Base-by-base conservation (phyloP, 2,797 vertebrate species). In the Phrynocephalus vlangalii region DNA sequence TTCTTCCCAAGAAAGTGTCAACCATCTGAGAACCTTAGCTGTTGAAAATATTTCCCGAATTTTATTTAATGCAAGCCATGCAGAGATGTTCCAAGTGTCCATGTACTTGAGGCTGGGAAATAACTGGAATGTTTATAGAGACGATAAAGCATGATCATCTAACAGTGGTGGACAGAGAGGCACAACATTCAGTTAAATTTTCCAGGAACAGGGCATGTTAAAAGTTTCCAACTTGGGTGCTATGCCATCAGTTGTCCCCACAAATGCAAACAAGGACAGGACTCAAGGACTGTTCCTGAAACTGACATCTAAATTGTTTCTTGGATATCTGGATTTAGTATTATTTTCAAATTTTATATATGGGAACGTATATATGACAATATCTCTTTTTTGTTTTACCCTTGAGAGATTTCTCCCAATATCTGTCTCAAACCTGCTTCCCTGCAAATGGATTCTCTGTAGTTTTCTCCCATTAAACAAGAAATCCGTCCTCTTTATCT, bases 1-100 rank as follows among this genome's bases (percentile, higher is more conserved):
- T 94, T 93, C 85, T 71, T 83, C 83, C 92, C 90, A 94, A 91
- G 75, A 91, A 94, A 93, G 86, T 90, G 90, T 91, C 90, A 93
- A 95, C 91, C 92, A 89, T 89, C 89, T 91, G 89, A 89, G 90
- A 92, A 87, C 86, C 90, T 93, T 84, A 90, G 91, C 79, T 79
- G 88, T 86, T 92, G 0, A 81, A 93, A 91, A 78, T 72, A 4
- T 48, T 77, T 82, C 67, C 68, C 28, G 44, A n/a, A 56, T 79
- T 68, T 68, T 67, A 60, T 30, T 4, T 71, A 72, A 92, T 91
- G n/a, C 87, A 89, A 91, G 79, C 80, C 86, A 63, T 68, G 81
- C 86, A 50, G 75, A 67, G 87, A 87, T 91, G 79, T 0, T 0
- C 91, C 91, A 89, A 84, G 87, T 88, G 90, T 87, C 86, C 60